Evolutionary conservation across 92 coral and sea anemone genomes (phyloP), one percentile per base, ranked within the genome.

Genomic region (Paragorgia papillata): DNA sequence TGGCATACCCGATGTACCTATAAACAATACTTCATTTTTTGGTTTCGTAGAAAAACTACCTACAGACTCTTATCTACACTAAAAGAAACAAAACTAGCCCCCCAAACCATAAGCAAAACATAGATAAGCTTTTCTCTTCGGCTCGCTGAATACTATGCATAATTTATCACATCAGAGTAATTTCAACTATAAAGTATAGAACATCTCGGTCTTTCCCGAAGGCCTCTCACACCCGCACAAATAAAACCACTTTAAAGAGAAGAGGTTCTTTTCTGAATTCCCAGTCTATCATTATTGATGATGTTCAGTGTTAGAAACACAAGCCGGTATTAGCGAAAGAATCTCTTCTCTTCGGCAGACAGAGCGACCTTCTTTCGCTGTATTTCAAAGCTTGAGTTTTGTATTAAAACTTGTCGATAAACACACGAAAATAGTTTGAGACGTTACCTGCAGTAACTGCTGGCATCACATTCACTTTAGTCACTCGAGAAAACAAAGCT

Each of bases 361-460:
- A 46, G 2, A 10, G 10, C 43, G 2, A 15, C 7, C 53, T 7
- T 46, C n/a, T 46, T 2, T 7, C 53, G 2, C 9, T 7, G n/a
- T 46, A 15, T 15, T 15, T 46, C 53, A 46, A 46, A 46, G 43
- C 53, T 7, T 15, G 15, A 7, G 53, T 15, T 46, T 2, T 46
- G 53, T n/a, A 15, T 9, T 2, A n/a, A 46, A 46, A 46, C n/a
- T 6, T 2, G 7, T 46, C 53, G 53, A 7, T 6, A 9, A 6
- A n/a, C n/a, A 7, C 7, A 15, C 54, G 39, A 67, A 49, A 50
- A 27, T 13, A 9, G 50, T 26, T 50, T 24, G 18, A 30, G 26
- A 44, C 79, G 73, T 86, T 94, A 94, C 98, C 98, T 94, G 96
- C 90, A 70, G 98, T 94, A 55, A 94, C 98, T 71, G 98, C 98